Evolutionary conservation across 2,113 vertebrate species (phyloP), one percentile per base, ranked within the genome.

Genomic region (Lampris megalopsis): DNA sequence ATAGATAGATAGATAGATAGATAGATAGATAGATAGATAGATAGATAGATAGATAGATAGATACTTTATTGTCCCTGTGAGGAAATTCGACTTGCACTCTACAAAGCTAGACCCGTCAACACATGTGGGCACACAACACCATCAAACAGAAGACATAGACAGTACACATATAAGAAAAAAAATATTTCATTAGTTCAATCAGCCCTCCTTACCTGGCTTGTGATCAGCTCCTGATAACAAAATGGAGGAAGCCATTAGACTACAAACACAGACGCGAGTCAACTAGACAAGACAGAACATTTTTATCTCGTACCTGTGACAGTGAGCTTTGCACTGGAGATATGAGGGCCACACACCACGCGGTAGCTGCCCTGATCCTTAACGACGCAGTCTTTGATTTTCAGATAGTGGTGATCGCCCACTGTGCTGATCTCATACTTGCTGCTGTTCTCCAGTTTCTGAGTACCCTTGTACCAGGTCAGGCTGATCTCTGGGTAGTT

Each of bases 401-500:
- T 95, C 84, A 99, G 91, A 50, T 71, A 93, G 77, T 99, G 97
- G 11, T 45, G 90, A 77, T 98, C 95, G 36, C 95, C 98, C 37
- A 94, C 89, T 1, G 95, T 90, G 82, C 86, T 92, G 89, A 98
- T 97, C 68, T 96, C 93, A 53, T 98, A 98, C 86, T 98, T 97
- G 69, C 95, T 88, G 81, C 84, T 93, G 56, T 89, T 93, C 24
- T 97, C 95, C 88, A 99, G 92, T 90, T 97, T 98, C 90, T 96
- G 94, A 1, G 97, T 98, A 67, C 97, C 97, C 86, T 97, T 98
- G 93, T 99, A 99, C 98, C 98, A 99, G 43, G 95, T 96, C 43
- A 99, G 94, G 3, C 94, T 93, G 88, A 99, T 99, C 94, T 99
- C 98, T 10, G 97, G 97, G 88, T 98, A 99, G 89, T 99, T 98